phyloP scores from a whole-genome alignment of 2,113 vertebrate genomes.

The Lamprotornis superbus region DNA sequence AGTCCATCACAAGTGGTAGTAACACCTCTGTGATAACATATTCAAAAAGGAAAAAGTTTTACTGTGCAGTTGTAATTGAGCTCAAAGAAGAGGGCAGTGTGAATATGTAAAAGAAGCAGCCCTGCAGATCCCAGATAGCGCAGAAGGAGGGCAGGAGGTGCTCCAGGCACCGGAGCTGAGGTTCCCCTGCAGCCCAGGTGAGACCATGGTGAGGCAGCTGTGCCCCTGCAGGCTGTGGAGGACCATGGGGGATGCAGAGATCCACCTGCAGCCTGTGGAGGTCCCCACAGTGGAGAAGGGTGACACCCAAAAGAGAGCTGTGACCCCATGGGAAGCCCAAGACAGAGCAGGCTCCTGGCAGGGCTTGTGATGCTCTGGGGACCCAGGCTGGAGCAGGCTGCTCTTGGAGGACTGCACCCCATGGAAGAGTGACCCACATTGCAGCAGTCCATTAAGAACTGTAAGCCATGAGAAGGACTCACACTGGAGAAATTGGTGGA shows the following conservation, averaged over 20 bases:
- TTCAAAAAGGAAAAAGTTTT: not conserved
- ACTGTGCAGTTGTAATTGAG: not conserved
- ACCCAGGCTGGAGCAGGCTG: fast-evolving
- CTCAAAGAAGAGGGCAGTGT: not conserved
- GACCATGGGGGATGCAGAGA: not conserved
- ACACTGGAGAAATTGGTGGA: not conserved
- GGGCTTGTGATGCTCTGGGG: not conserved
- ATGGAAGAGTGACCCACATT: not conserved
- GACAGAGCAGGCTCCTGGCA: not conserved
- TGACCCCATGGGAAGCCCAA: not conserved
- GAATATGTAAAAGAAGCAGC: not conserved
- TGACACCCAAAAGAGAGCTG: not conserved
- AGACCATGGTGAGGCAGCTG: not conserved
- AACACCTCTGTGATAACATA: not conserved
- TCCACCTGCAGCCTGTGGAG: not conserved
- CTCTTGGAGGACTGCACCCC: not conserved
- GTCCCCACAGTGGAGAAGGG: not conserved
- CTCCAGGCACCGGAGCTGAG: fast-evolving
- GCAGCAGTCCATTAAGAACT: not conserved
- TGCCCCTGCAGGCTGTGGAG: not conserved
- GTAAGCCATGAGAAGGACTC: not conserved
- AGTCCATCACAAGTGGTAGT: not conserved
- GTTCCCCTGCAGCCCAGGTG: not conserved
- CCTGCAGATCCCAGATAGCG: not conserved
- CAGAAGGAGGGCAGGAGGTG: not conserved